Evolutionary conservation across 2,113 vertebrate species (phyloP).

Genomic region (Odontophorus gujanensis): DNA sequence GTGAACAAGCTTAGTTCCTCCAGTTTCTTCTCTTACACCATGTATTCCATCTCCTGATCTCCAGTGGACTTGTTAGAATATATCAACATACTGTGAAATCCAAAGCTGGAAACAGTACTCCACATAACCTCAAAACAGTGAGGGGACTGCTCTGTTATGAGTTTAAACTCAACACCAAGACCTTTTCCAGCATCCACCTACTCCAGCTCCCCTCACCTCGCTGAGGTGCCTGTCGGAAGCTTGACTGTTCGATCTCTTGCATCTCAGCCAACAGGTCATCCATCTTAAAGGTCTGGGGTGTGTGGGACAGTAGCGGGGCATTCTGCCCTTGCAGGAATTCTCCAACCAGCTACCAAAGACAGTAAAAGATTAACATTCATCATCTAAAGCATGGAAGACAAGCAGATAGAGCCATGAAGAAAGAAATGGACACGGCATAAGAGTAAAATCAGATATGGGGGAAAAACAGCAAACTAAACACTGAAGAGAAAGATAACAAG

Average conservation of each 20-base stretch:
- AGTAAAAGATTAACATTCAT: neutral
- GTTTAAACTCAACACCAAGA: neutral
- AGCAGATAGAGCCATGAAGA: fast-evolving
- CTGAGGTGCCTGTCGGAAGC: slow-evolving; percentile 92
- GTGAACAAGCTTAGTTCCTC: neutral
- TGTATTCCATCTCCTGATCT: neutral
- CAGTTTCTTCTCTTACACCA: neutral
- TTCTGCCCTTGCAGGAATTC: slow-evolving; percentile 91
- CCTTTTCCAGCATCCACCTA: neutral
- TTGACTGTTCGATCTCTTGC: slow-evolving; percentile 98
- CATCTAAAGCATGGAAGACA: neutral
- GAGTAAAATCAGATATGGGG: neutral
- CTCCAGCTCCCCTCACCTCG: slow-evolving; percentile 81
- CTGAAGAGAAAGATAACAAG: neutral
- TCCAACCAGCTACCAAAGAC: slow-evolving; percentile 86
- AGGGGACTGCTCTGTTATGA: neutral
- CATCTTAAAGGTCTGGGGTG: slow-evolving; percentile 97
- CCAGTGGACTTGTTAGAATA: neutral
- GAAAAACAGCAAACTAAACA: neutral
- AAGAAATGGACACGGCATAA: neutral
- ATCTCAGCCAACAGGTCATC: slow-evolving; percentile 97
- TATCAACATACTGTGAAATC: neutral
- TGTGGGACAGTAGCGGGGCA: slow-evolving; percentile 83
- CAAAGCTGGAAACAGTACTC: neutral
- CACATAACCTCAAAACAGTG: neutral